Base-by-base conservation (phyloP, 2,888 invertebrate genomes). In the Octonoba sinensis region DNA sequence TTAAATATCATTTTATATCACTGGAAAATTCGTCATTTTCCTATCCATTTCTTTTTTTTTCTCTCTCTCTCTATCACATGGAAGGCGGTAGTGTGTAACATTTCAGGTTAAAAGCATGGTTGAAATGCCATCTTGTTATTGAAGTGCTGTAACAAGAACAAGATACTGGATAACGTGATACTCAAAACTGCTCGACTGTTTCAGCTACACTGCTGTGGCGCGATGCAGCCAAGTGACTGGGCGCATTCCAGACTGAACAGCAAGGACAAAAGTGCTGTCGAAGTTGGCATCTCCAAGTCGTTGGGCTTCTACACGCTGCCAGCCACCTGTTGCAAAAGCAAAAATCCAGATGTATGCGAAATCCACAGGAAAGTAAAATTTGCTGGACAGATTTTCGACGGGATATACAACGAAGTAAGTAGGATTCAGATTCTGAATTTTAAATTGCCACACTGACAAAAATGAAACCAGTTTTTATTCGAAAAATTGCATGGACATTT, bases 141-240 rank as follows among this genome's bases (percentile, higher is more conserved):
- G n/a, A n/a, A n/a, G n/a, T n/a, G n/a, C n/a, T n/a, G n/a, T n/a
- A n/a, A n/a, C n/a, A n/a, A n/a, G n/a, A n/a, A n/a, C n/a, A n/a
- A n/a, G n/a, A n/a, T n/a, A n/a, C n/a, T n/a, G n/a, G n/a, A n/a
- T n/a, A n/a, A n/a, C n/a, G n/a, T n/a, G n/a, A n/a, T n/a, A 8
- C 36, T 4, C 36, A 36, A 36, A 36, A 36, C 11, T 36, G 8
- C 8, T 2, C 11, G 6, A 8, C 3, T 69, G 15, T 87, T 89
- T 73, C 87, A 93, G 93, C 90, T 95, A 82, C 89, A 92, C 85
- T 95, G 95, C 87, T 95, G 95, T 87, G 95, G 95, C 24, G 93
- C 93, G 2, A 91, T 91, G 85, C 91, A 91, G 60, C 93, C 93
- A 2, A 88, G 89, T 0, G 94, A 94, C 88, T 95, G 94, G 94